Conservation (phyloP, 2,888 invertebrate species). For the Eupithecia subfuscata region DNA sequence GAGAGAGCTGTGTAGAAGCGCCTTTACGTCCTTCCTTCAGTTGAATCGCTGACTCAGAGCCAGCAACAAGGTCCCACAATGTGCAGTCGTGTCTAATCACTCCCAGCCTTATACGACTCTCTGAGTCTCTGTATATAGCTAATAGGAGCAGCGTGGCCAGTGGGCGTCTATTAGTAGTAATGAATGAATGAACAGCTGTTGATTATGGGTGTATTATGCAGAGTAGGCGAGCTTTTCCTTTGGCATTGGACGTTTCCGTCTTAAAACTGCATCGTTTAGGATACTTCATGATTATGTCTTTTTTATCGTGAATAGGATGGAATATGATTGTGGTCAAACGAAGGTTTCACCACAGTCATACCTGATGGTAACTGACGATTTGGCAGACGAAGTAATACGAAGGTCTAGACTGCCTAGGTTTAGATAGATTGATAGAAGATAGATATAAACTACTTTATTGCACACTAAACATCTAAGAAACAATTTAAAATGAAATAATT, state of each 20-base stretch:
- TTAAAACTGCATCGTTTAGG: neutral
- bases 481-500: no score
- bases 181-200: constrained; percentile 44
- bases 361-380: no score
- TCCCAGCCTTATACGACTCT: constrained; percentile 47
- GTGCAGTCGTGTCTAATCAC: constrained; percentile 37
- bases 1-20: neutral
- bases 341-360: no score
- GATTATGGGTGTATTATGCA: constrained; percentile 27
- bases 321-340: no score
- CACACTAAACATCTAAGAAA: no score
- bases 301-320: no score
- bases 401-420: no score
- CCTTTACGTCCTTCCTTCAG: constrained; percentile 32
- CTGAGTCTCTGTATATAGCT: constrained; percentile 53
- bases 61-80: constrained; percentile 35
- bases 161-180: constrained; percentile 48
- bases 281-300: no score
- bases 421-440: no score
- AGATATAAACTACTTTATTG: no score
- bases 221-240: constrained; percentile 19
- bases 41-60: constrained; percentile 33
- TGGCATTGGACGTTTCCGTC: constrained; percentile 13
- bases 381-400: no score
- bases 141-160: constrained; percentile 54